These are phyloP conservation scores for Ataeniobius toweri DNA, from an alignment of 2,797 vertebrate species.

Conservation along the genomic window DNA sequence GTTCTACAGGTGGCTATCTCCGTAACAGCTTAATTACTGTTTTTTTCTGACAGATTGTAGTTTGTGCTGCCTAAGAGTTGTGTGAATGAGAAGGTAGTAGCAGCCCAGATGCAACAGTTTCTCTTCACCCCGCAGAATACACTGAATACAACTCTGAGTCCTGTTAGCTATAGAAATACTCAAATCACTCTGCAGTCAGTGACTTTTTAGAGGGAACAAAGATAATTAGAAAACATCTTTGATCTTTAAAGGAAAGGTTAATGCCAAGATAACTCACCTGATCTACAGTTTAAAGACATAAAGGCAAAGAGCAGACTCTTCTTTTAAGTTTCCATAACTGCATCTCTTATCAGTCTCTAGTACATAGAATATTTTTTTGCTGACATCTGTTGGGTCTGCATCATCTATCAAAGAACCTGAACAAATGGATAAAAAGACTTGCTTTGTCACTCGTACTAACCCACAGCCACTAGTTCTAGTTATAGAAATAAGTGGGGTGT, in stretches of 20 bases:
- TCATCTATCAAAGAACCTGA: background rate
- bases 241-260: background rate
- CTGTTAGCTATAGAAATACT: constrained; percentile 5
- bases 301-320: background rate
- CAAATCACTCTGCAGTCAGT: background rate
- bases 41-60: background rate
- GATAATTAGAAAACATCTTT: background rate
- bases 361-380: background rate
- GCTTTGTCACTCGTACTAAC: background rate
- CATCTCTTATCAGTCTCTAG: background rate
- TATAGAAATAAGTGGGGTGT: background rate
- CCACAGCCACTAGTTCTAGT: background rate
- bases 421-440: background rate
- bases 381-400: background rate
- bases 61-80: background rate
- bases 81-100: background rate
- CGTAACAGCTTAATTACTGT: background rate
- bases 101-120: background rate
- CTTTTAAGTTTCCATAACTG: background rate
- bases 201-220: background rate
- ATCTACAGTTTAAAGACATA: background rate
- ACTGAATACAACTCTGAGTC: background rate
- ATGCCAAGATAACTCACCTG: background rate
- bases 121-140: background rate
- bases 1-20: background rate